Evolutionary conservation across 2,797 vertebrate genomes (phyloP).

Genomic region (Tragopan temminckii): DNA sequence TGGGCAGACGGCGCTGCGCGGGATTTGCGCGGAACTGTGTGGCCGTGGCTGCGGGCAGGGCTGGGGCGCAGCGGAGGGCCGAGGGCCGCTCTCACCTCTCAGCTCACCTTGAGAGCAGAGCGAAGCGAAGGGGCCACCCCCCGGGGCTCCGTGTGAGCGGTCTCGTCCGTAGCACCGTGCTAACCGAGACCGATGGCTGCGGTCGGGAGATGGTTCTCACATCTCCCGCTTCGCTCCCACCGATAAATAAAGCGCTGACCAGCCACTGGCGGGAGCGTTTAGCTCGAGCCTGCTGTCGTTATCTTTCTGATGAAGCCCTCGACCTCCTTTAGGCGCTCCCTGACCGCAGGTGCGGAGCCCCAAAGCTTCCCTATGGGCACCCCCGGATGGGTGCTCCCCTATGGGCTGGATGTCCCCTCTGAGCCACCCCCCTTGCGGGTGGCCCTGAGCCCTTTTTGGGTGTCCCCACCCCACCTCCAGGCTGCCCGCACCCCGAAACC

Average conservation of each 20-base stretch:
- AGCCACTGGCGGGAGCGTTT: constrained; percentile 73
- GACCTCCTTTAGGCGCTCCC: constrained; percentile 35
- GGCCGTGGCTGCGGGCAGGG: background rate
- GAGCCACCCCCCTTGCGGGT: background rate
- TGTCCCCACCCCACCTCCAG: too few relatives aligned
- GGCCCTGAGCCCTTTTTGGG: background rate
- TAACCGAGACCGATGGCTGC: constrained; percentile 78
- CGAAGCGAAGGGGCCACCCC: too few relatives aligned
- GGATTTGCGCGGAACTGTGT: background rate
- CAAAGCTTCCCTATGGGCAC: too few relatives aligned
- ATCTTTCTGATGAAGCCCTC: constrained; percentile 78
- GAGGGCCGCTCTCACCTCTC: constrained; percentile 39
- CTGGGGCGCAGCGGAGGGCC: constrained; percentile 43
- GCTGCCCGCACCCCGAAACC: background rate
- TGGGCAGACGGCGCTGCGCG: background rate
- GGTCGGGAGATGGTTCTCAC: constrained; percentile 73
- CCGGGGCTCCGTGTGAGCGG: too few relatives aligned
- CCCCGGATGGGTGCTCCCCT: background rate
- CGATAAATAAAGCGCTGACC: constrained; percentile 82
- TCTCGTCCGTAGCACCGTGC: background rate
- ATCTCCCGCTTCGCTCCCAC: constrained; percentile 73
- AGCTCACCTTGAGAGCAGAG: constrained; percentile 18
- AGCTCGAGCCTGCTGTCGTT: constrained; percentile 82
- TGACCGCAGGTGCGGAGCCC: constrained; percentile 48
- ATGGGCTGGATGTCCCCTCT: too few relatives aligned